These are phyloP conservation scores for Beaufortia kweichowensis DNA, from an alignment of 2,113 vertebrate genomes.

Conservation along the genomic window DNA sequence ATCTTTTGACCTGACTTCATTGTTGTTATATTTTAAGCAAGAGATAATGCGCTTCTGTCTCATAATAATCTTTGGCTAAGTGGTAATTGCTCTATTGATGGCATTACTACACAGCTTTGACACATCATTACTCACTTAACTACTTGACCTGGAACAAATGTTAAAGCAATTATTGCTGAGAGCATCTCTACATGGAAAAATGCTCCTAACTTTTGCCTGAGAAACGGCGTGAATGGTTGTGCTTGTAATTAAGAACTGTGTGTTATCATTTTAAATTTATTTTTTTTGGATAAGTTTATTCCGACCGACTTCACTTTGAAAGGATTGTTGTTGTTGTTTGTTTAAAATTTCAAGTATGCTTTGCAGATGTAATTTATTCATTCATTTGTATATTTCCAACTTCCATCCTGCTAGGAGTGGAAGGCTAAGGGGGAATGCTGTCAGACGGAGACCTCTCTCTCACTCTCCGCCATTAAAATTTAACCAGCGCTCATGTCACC, in stretches of 20 bases:
- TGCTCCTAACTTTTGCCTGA: slow-evolving; percentile 84
- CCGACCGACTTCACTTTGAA: no score
- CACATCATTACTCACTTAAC: slow-evolving; percentile 92
- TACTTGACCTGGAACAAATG: slow-evolving; percentile 92
- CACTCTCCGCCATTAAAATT: slow-evolving; percentile 42
- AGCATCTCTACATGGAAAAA: slow-evolving; percentile 83
- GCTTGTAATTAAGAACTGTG: neutral
- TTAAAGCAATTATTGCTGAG: slow-evolving; percentile 89
- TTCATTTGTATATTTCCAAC: slow-evolving; percentile 21
- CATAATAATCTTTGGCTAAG: slow-evolving; percentile 83
- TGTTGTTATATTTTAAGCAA: slow-evolving; percentile 79
- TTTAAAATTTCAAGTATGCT: neutral
- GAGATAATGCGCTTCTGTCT: slow-evolving; percentile 83
- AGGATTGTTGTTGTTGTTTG: neutral
- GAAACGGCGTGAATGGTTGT: slow-evolving; percentile 15
- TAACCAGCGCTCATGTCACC: slow-evolving; percentile 49
- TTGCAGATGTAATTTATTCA: slow-evolving; percentile 18
- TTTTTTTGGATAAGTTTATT: no score
- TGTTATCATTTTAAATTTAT: neutral
- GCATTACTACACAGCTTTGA: slow-evolving; percentile 86
- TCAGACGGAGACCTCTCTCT: slow-evolving; percentile 16
- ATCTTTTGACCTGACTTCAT: slow-evolving; percentile 71
- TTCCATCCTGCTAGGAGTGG: neutral
- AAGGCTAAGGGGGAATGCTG: slow-evolving; percentile 20
- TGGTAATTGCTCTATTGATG: slow-evolving; percentile 90